Evolutionary conservation across 2,888 invertebrate species (phyloP).

Genomic region (Rotaria sp.): DNA sequence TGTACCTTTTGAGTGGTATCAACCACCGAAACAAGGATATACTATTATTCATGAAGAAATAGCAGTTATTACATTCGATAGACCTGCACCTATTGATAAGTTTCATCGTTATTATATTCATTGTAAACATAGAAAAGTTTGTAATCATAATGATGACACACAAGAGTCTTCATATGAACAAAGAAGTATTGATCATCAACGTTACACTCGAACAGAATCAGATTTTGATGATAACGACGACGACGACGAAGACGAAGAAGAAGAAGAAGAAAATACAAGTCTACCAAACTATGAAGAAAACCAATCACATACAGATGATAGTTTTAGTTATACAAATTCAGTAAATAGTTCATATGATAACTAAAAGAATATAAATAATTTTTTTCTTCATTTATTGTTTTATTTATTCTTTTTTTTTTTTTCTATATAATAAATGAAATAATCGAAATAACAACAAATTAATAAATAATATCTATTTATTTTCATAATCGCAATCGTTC

Average conservation of each 20-base stretch:
- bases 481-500: not conserved
- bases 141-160: not conserved
- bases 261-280: not conserved
- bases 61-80: not conserved
- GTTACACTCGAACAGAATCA: too few relatives aligned
- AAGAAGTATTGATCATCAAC: not conserved
- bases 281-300: not conserved
- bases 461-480: too few relatives aligned
- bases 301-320: not conserved
- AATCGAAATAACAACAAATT: not conserved
- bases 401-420: not conserved
- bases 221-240: not conserved
- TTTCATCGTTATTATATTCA: not conserved
- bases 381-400: not conserved
- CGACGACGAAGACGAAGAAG: too few relatives aligned
- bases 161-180: not conserved
- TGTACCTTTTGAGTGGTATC: conserved; percentile 18
- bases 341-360: not conserved
- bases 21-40: not conserved
- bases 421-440: not conserved
- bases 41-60: not conserved
- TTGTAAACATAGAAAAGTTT: not conserved
- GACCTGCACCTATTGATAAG: not conserved
- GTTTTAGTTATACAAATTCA: not conserved
- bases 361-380: not conserved